Percentiles rank a stretch among this genome's conserved stretches.
Evolutionary conservation across 2,797 vertebrate genomes (phyloP).

Genomic region (Enteromius thamalakanensis): DNA sequence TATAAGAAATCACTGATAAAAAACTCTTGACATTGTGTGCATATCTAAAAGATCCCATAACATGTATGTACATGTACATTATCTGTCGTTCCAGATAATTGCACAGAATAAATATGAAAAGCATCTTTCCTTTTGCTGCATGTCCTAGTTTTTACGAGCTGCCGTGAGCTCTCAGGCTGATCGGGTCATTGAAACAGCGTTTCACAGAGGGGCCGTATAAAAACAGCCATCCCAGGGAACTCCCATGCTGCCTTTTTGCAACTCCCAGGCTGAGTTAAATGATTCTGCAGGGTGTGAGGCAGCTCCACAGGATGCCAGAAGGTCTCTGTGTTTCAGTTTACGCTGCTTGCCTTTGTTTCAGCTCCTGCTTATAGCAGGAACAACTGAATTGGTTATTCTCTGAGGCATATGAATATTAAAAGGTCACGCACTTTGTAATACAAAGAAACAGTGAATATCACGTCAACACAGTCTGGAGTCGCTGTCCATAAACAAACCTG

Average conservation of each 20-base stretch:
- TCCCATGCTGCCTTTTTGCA: constrained; percentile 30
- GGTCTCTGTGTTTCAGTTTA: constrained; percentile 48
- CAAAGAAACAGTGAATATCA: constrained; percentile 55
- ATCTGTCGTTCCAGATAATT: not conserved
- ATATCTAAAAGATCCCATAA: not conserved
- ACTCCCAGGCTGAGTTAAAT: constrained; percentile 42
- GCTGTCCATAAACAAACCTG: constrained; percentile 44
- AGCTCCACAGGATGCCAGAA: constrained; percentile 43
- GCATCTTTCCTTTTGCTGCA: not conserved
- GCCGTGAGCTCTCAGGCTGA: not conserved
- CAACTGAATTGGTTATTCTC: constrained; percentile 50
- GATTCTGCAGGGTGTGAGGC: constrained; percentile 49
- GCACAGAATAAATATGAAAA: not conserved
- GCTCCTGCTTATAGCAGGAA: constrained; percentile 25
- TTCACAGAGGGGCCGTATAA: constrained; percentile 1
- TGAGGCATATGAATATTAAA: constrained; percentile 48
- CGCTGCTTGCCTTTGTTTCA: constrained; percentile 57
- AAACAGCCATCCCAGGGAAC: constrained; percentile 41
- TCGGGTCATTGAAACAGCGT: constrained; percentile 5
- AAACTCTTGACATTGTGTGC: constrained; percentile 10
- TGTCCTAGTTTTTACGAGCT: not conserved
- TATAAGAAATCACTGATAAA: constrained; percentile 10
- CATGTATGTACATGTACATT: not conserved
- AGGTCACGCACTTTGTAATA: constrained; percentile 60
- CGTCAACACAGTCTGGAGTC: constrained; percentile 33